Base-by-base conservation (phyloP, 1,140 invertebrate genomes). In the Apolygus lucorum region DNA sequence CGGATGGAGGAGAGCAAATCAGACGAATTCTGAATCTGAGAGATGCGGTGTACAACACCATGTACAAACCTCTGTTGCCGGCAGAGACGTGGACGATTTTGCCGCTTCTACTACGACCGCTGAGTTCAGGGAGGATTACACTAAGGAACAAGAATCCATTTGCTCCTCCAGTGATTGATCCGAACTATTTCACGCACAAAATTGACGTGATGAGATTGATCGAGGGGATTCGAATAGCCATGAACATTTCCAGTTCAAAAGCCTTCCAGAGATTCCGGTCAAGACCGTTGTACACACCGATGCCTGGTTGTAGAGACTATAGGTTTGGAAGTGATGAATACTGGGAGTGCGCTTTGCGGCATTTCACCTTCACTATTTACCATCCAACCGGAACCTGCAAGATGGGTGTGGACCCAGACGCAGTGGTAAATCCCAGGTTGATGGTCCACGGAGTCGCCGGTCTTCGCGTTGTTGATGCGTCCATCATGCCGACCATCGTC, bases 361-460 rank as follows among this genome's bases (percentile, higher is more conserved):
- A 92, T 74, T 91, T 91, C 71, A 92, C 90, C 0, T 89, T 90
- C 72, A 92, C 91, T 0, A 91, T 93, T 52, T 93, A 93, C 75
- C 91, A 94, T 82, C 90, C 90, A 0, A 84, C 87, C 0, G 87
- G 91, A 0, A 95, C 92, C 0, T 90, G 88, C 73, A 93, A 91
- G 78, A 95, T 94, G 93, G 93, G 93, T 1, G 88, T 89, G 0
- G 83, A 79, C 52, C 81, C 83, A 0, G 85, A 83, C 0, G 89
- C 92, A 0, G 92, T 95, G 0, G 91, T 95, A 0, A 90, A 95
- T 79, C 84, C 88, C 0, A 80, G 90, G 52, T 76, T 93, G 2
- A 82, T 86, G 1, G 88, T 92, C 1, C 85, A 90, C 70, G 89
- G 89, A 0, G 84, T 91, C 0, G 83, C 85, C 0, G 87, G 87